Evolutionary conservation across 1,140 invertebrate species (phyloP), one percentile per base, ranked within the genome.

Genomic region (Sogatella furcifera): DNA sequence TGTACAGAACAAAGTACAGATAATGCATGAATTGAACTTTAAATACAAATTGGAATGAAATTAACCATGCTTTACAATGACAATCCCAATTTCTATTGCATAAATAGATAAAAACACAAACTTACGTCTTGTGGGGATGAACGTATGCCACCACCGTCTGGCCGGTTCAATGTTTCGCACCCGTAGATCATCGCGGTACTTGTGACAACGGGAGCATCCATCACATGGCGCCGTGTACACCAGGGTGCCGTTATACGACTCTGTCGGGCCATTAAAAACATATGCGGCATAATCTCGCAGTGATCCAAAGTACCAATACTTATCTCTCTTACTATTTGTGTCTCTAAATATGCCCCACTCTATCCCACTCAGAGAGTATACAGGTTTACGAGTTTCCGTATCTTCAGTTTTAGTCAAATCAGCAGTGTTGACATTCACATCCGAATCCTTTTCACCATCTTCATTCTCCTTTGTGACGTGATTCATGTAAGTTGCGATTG

Each of bases 271-370:
- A 21, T 62, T 65, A 52, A 88, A 81, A 46, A 89, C 71, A 67
- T 84, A 88, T 14, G 86, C 78, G 52, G 81, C 81, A 67, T 87
- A 84, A 46, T 84, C 83, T 72, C 84, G 82, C 0, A 92, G 71
- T 3, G 78, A 72, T 24, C 90, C 90, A 76, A 86, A 88, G 66
- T 92, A 88, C 92, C 92, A 95, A 72, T 94, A 95, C 70, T 86
- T 87, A 60, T 89, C 84, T 63, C 82, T 83, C 58, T 74, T 77
- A 11, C 80, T 78, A 57, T 86, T 72, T 3, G 88, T 85, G 76
- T 97, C 89, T 68, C 86, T 77, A 71, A 89, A 89, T 13, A 84
- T 82, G 52, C 94, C 92, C 84, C 88, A 90, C 70, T 92, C 84
- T 46, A 97, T 73, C 1, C 80, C 76, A 61, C 81, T 80, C 44